These are phyloP conservation scores for Caenorhabditis sp. DNA, from an alignment of 2,888 invertebrate species.

Conservation along the genomic window DNA sequence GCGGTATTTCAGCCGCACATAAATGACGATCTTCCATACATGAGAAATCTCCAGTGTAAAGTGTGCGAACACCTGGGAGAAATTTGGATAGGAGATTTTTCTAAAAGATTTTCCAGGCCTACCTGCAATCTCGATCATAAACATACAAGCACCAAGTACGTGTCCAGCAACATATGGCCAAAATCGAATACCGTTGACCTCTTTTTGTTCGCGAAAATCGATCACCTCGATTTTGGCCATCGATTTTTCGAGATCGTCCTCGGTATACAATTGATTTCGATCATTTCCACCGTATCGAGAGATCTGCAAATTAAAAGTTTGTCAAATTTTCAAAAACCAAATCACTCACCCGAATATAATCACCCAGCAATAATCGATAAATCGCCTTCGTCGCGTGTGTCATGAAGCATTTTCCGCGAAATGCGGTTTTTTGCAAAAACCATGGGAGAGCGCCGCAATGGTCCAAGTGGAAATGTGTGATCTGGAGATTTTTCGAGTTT, in stretches of 20 bases:
- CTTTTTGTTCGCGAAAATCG: constrained; percentile 84
- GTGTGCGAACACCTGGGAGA: constrained; percentile 77
- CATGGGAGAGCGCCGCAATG: constrained; percentile 97
- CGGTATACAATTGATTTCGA: constrained; percentile 85
- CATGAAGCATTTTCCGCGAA: constrained; percentile 88
- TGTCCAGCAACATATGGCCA: constrained; percentile 99
- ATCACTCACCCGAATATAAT: constrained; percentile 89
- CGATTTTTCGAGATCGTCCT: constrained; percentile 92
- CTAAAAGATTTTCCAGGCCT: no score
- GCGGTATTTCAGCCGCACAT: constrained; percentile 98
- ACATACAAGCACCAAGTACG: constrained; percentile 98
- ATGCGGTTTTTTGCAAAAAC: constrained; percentile 95
- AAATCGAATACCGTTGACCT: constrained; percentile 90
- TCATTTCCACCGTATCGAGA: constrained; percentile 55
- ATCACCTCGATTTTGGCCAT: constrained; percentile 95
- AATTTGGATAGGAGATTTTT: not conserved
- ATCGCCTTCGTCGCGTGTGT: constrained; percentile 99
- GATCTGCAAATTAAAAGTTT: constrained; percentile 10
- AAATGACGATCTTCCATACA: constrained; percentile 97
- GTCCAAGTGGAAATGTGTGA: constrained; percentile 85
- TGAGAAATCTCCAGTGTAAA: constrained; percentile 91
- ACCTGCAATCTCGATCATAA: constrained; percentile 98
- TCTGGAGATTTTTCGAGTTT: constrained; percentile 18
- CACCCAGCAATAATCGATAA: constrained; percentile 95
- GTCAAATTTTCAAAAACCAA: not conserved